Percentiles rank a stretch among this genome's conserved stretches.
phyloP scores from a whole-genome alignment of 2,797 vertebrate genomes.

The Lerista edwardsae region DNA sequence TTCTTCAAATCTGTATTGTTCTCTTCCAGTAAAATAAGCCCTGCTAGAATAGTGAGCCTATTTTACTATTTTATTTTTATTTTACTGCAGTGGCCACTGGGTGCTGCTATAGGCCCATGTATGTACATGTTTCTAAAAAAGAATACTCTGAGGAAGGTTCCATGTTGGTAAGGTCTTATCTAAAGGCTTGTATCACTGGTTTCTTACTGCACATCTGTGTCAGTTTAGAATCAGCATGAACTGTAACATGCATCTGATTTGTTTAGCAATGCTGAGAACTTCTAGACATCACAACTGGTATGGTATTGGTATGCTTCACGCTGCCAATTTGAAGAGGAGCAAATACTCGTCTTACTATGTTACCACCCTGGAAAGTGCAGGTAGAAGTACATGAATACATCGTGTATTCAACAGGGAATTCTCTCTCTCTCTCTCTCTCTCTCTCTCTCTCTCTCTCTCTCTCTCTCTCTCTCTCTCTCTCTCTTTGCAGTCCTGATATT shows the following conservation, averaged over 20 bases:
- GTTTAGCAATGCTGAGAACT: neutral
- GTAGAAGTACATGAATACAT: too few species aligned
- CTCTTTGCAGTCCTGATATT: too few species aligned
- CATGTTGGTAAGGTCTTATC: neutral
- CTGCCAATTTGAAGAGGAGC: neutral
- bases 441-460: too few species aligned
- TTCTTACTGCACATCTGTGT: neutral
- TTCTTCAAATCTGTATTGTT: neutral
- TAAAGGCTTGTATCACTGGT: neutral
- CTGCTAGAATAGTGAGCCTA: neutral
- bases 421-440: too few species aligned
- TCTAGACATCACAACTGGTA: neutral
- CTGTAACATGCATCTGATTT: neutral
- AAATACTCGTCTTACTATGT: neutral
- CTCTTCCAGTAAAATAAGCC: neutral
- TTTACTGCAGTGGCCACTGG: neutral
- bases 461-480: too few species aligned
- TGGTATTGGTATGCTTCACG: neutral
- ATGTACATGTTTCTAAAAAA: neutral
- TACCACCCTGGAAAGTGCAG: too few species aligned
- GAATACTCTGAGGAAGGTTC: neutral
- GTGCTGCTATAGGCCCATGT: neutral
- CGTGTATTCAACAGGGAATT: too few species aligned
- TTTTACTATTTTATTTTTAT: too few species aligned
- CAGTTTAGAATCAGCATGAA: neutral